Percentiles rank a stretch among this genome's conserved stretches.
These are phyloP conservation scores for Ostrea edulis DNA, from an alignment of 1,140 invertebrate species.

Conservation along the genomic window DNA sequence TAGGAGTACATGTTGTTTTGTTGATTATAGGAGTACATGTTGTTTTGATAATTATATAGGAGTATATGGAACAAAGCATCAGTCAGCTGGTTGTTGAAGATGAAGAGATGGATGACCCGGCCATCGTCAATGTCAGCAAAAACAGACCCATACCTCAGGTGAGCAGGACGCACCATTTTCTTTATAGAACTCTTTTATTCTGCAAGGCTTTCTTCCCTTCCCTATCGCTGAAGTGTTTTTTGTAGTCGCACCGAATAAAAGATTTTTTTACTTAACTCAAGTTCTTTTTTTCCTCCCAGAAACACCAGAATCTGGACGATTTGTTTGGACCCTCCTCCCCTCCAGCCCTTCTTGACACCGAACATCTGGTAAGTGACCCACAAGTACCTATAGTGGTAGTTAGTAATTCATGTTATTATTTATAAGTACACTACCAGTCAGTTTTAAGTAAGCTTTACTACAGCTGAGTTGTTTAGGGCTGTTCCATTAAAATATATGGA, in stretches of 20 bases:
- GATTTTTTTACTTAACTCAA: no score
- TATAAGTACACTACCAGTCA: no score
- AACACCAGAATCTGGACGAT: slow-evolving; percentile 69
- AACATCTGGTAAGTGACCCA: slow-evolving; percentile 71
- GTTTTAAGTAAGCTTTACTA: no score
- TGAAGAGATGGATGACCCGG: slow-evolving; percentile 71
- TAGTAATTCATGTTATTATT: no score
- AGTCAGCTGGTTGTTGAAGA: slow-evolving; percentile 77
- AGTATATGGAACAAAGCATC: slow-evolving; percentile 76
- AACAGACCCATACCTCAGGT: slow-evolving; percentile 68
- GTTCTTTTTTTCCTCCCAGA: slow-evolving; percentile 52
- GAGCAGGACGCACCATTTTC: neutral
- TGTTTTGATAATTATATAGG: slow-evolving; percentile 54
- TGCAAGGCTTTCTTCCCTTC: no score
- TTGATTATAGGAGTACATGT: no score
- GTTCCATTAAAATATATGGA: no score
- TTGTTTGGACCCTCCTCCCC: slow-evolving; percentile 78
- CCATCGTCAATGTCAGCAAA: slow-evolving; percentile 66
- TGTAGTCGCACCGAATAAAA: no score
- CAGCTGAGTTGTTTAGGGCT: no score
- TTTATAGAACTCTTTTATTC: neutral
- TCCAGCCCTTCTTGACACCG: slow-evolving; percentile 75
- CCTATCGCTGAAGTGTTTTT: no score
- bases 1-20: no score
- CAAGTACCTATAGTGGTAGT: neutral